Base-by-base conservation (phyloP, 1,140 invertebrate species). In the Cotesia chilonis region DNA sequence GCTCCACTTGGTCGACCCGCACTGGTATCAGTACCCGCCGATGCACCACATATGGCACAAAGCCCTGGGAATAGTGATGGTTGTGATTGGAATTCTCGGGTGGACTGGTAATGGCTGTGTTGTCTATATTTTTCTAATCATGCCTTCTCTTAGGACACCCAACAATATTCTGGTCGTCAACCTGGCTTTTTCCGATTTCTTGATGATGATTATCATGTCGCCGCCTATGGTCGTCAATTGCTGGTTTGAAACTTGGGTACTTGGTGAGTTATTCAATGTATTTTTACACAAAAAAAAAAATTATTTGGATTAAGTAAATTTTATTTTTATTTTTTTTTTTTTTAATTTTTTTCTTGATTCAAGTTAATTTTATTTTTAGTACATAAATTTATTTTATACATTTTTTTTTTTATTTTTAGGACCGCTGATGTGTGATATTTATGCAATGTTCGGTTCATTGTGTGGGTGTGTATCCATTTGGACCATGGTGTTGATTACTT, bases 161-260 rank as follows among this genome's bases (percentile, higher is more conserved):
- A 94, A 94, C 70, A 96, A 96, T 84, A 83, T 96, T 68, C 88
- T 95, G 38, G 92, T 96, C 9, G 90, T 96, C 55, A 96, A 96
- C 85, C 87, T 96, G 76, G 94, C 95, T 5, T 92, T 96, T 81
- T 95, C 93, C 7, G 95, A 97, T 81, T 95, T 96, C 79, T 84
- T 92, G 51, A 96, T 97, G 92, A 96, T 96, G 94, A 87, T 92
- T 70, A 85, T 85, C 69, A 94, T 95, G 92, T 90, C 92, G 74
- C 94, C 94, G 35, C 89, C 94, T 71, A 95, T 96, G 93, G 91
- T 94, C 41, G 90, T 95, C 73, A 96, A 94, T 85, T 94, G 94
- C 83, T 95, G 94, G 80, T 90, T 92, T 77, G 94, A 95, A 87
- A 95, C 94, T 6, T 96, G 94, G 95, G 90, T 94, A 61, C 89